Percentiles rank a stretch among this genome's conserved stretches.
phyloP scores from a whole-genome alignment of 2,888 invertebrate genomes.

The Drosophila antonietae region DNA sequence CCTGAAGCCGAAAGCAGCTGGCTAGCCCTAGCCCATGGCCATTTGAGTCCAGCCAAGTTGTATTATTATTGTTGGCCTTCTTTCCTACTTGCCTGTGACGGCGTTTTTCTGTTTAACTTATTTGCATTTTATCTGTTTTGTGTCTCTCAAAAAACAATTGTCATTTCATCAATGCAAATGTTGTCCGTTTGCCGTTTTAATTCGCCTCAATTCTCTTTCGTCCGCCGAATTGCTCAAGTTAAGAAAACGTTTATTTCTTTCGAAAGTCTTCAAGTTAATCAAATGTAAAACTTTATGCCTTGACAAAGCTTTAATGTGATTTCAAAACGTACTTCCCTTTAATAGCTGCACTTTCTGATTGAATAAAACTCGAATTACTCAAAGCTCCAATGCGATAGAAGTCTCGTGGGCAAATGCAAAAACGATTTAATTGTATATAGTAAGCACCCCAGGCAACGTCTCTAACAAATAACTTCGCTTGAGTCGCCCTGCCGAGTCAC shows the following conservation, averaged over 20 bases:
- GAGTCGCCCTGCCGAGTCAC: conserved; percentile 20
- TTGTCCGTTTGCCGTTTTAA: conserved; percentile 38
- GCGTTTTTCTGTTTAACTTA: conserved; percentile 23
- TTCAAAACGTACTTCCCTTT: not conserved
- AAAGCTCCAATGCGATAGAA: no score
- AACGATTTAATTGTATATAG: conserved; percentile 6
- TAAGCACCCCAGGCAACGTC: conserved; percentile 5
- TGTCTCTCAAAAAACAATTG: conserved; percentile 57
- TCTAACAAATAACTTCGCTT: conserved; percentile 26
- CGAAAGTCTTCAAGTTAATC: conserved; percentile 2
- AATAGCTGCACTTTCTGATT: not conserved
- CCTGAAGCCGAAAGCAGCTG: conserved; percentile 35
- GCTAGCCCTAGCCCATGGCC: conserved; percentile 27
- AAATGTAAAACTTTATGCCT: not conserved
- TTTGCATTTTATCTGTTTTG: conserved; percentile 50
- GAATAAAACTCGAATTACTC: not conserved
- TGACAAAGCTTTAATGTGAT: not conserved
- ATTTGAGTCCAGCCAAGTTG: conserved; percentile 31
- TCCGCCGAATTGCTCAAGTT: conserved; percentile 32
- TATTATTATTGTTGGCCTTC: conserved; percentile 35
- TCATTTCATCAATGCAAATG: conserved; percentile 72
- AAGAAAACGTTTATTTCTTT: conserved; percentile 13
- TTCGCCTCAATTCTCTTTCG: conserved; percentile 31
- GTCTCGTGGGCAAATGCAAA: not conserved
- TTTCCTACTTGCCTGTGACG: conserved; percentile 15